Evolutionary conservation across 2,113 vertebrate species (phyloP), one percentile per base, ranked within the genome.

Genomic region (Campylomormyrus tamandua): DNA sequence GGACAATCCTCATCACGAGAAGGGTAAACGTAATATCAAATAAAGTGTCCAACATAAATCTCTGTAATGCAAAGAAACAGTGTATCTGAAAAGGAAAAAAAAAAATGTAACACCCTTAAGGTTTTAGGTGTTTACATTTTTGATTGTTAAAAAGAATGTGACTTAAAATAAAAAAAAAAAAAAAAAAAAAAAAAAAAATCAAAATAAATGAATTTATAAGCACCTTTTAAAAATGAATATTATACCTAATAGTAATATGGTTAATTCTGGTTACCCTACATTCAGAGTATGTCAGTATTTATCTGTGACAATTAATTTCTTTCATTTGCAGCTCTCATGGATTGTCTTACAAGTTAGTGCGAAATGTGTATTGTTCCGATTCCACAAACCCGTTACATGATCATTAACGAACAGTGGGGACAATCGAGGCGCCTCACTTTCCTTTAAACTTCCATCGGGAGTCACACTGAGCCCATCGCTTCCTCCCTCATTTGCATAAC

Each of bases 401-500:
- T 96, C 97, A 97, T 97, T 98, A 97, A 97, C 96, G 97, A 97
- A 97, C 97, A 97, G 97, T 97, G 97, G 97, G 97, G 97, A 97
- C 97, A 98, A 98, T 97, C 96, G 97, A 94, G 97, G 97, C 96
- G 97, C 97, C 97, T 98, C 97, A 98, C 97, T 97, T 96, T 96
- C 93, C 95, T 96, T 96, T 97, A 98, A 98, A 98, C 98, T 98
- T 97, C 97, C 97, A 97, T 96, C 96, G 95, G 96, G 97, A 97
- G 96, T 98, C 97, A 97, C 98, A 97, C 97, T 96, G 97, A 98
- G 98, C 98, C 97, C 97, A 96, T 97, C 97, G 98, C 97, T 98
- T 98, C 97, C 97, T 97, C 96, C 96, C 91, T 95, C 96, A 99
- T 99, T 99, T 98, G 97, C 98, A 99, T 99, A 98, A 99, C 98